Evolutionary conservation across 2,888 invertebrate species (phyloP).

Genomic region (Holacanthella duospinosa): DNA sequence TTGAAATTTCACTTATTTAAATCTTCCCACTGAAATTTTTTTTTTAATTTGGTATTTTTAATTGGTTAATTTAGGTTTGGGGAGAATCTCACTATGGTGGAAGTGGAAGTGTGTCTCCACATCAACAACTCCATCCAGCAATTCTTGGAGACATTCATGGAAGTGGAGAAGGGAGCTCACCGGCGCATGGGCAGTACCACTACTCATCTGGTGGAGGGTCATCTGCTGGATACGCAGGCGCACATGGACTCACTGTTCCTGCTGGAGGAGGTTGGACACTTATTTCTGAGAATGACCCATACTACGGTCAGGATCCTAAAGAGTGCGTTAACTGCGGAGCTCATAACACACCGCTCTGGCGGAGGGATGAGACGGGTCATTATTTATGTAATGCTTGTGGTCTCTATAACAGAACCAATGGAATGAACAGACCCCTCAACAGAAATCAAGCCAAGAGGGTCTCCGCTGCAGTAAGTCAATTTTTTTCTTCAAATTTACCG

Average conservation of each 20-base stretch:
- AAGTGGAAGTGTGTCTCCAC: background rate
- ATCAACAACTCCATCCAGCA: background rate
- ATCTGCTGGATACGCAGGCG: background rate
- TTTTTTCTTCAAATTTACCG: too few species aligned
- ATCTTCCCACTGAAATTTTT: background rate
- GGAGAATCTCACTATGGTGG: background rate
- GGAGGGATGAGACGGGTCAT: conserved; percentile 50
- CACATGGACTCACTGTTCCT: background rate
- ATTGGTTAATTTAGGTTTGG: background rate
- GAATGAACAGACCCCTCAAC: conserved; percentile 66
- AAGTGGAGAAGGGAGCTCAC: background rate
- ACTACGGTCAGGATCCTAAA: conserved; percentile 31
- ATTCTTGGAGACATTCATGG: background rate
- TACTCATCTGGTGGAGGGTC: background rate
- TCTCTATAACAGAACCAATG: conserved; percentile 57
- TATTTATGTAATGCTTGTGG: conserved; percentile 56
- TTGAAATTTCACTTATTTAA: background rate
- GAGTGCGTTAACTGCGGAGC: conserved; percentile 54
- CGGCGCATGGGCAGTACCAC: background rate
- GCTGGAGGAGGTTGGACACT: background rate
- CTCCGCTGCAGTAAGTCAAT: conserved; percentile 36
- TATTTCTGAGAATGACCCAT: conserved; percentile 8
- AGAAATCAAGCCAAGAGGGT: conserved; percentile 52
- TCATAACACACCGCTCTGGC: conserved; percentile 49
- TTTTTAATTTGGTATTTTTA: background rate